Percentiles rank a stretch among this genome's conserved stretches.
Conservation (phyloP, 2,888 invertebrate genomes). For the Andrena flavipes region DNA sequence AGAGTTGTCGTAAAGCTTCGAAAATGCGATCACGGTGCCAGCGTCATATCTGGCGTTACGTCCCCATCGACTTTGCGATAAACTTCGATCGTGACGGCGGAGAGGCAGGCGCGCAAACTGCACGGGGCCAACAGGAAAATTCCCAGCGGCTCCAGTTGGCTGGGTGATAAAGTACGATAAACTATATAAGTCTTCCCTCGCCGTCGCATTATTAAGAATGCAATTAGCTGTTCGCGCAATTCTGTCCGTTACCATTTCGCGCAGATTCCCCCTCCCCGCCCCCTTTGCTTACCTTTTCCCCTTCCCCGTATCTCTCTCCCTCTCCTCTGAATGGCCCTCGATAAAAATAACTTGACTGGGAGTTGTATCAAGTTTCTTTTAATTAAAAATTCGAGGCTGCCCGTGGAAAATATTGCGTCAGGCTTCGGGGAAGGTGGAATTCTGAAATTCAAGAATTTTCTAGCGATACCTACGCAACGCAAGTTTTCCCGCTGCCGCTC, state of each 20-base stretch:
- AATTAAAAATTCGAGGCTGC: slow-evolving; percentile 12
- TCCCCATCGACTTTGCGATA: slow-evolving; percentile 43
- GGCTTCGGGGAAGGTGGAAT: not conserved
- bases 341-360: slow-evolving; percentile 1
- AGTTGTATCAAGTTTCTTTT: slow-evolving; percentile 7
- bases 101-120: slow-evolving; percentile 23
- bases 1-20: slow-evolving; percentile 12
- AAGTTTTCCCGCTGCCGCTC: too few species aligned
- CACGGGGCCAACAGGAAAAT: slow-evolving; percentile 30
- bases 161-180: slow-evolving; percentile 56
- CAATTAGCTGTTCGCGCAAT: slow-evolving; percentile 52
- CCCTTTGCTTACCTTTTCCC: not conserved
- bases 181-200: slow-evolving; percentile 43
- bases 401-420: slow-evolving; percentile 5
- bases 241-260: slow-evolving; percentile 29
- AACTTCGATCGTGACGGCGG: slow-evolving; percentile 35
- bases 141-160: slow-evolving; percentile 32
- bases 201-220: slow-evolving; percentile 62
- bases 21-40: slow-evolving; percentile 20
- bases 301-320: not conserved
- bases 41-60: slow-evolving; percentile 37
- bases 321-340: not conserved
- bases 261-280: not conserved
- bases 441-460: not conserved
- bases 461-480: not conserved